Base-by-base conservation (phyloP, 2,797 vertebrate genomes). In the Alca torda region DNA sequence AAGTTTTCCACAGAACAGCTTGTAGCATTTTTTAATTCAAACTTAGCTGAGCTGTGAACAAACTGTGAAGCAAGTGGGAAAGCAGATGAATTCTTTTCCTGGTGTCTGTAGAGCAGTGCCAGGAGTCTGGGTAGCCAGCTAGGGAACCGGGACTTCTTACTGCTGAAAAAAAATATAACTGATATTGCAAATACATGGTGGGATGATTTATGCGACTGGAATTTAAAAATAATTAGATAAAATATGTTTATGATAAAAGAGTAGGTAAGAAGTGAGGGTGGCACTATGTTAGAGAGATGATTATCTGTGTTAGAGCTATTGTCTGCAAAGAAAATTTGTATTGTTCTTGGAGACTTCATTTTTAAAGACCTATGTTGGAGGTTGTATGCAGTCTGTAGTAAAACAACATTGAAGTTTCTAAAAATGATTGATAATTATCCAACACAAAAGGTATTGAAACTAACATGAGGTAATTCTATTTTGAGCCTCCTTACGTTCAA, bases 371-470 rank as follows among this genome's bases (percentile, higher is more conserved):
- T 45, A 6, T 25, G 10, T 18, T 56, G 60, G 87, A 53, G 0
- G 2, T 76, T 86, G 46, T 88, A 56, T 39, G 31, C 14, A 87
- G 30, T 74, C 45, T 82, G 37, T 28, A 45, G 74, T 67, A 88
- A 89, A 97, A 82, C 30, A 95, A 41, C 51, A 84, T 53, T 95
- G 76, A 82, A 60, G 31, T 60, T 95, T 83, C 56, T 68, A 90
- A 95, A 92, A 90, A 95, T 74, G 37, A 88, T 63, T 88, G 7
- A 84, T 95, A 76, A 92, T 95, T 90, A 56, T 86, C 73, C 76
- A 82, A 90, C 85, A 93, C 54, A 96, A 88, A 91, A 90, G 46
- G 11, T 86, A 94, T 86, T 88, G 87, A 88, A 93, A 56, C 43
- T 73, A 88, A 28, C 67, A 73, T 76, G 72, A 91, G 54, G 65